Evolutionary conservation across 2,797 vertebrate genomes (phyloP).

Genomic region (Serranus cabrilla): DNA sequence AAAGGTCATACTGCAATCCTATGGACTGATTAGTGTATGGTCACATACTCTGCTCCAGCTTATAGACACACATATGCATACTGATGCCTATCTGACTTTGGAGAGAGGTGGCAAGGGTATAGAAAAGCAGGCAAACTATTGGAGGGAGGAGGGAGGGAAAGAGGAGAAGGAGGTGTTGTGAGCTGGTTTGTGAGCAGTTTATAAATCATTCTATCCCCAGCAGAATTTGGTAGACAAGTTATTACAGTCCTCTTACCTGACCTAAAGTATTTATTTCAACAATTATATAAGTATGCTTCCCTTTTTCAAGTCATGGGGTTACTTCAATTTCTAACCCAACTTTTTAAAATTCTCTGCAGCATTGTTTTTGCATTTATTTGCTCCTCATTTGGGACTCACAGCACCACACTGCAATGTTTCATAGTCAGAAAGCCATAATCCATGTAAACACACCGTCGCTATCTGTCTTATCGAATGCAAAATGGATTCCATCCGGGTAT

Average conservation of each 20-base stretch:
- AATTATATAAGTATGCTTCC: constrained; percentile 8
- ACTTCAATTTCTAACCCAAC: constrained; percentile 26
- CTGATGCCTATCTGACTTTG: constrained; percentile 67
- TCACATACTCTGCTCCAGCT: constrained; percentile 59
- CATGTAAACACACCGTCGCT: constrained; percentile 64
- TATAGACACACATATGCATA: constrained; percentile 61
- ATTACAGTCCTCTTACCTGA: constrained; percentile 6
- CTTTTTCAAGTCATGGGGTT: background rate
- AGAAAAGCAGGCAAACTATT: constrained; percentile 30
- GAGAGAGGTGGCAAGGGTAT: constrained; percentile 55
- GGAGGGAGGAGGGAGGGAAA: constrained; percentile 1
- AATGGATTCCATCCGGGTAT: constrained; percentile 66
- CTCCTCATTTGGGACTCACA: constrained; percentile 12
- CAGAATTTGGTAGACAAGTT: constrained; percentile 16
- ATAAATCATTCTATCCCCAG: constrained; percentile 47
- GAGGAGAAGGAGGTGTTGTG: background rate
- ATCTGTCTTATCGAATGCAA: constrained; percentile 62
- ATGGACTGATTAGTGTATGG: constrained; percentile 69
- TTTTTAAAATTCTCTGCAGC: constrained; percentile 17
- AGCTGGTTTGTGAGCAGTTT: constrained; percentile 53
- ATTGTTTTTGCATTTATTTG: constrained; percentile 40
- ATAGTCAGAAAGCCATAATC: constrained; percentile 68
- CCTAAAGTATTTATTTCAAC: constrained; percentile 15
- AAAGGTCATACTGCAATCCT: constrained; percentile 64
- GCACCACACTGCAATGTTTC: constrained; percentile 46